phyloP scores from a whole-genome alignment of 2,113 vertebrate genomes.

The Callipepla californica region DNA sequence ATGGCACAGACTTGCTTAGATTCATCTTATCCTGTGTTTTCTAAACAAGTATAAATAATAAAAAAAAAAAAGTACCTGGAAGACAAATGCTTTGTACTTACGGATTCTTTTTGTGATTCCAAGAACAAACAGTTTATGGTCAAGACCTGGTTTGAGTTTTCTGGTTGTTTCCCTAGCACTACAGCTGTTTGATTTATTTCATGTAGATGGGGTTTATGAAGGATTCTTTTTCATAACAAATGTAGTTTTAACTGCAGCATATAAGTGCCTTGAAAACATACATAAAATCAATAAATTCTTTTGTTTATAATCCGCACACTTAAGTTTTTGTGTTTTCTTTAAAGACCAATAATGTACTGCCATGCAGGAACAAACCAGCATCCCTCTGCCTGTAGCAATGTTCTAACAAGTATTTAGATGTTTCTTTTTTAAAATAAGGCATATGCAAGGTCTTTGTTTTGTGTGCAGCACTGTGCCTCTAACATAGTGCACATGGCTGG shows the following conservation, averaged over 20 bases:
- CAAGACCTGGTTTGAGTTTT: background rate
- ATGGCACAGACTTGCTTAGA: accelerated
- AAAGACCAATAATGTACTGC: background rate
- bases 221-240: background rate
- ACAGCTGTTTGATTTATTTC: background rate
- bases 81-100: background rate
- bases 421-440: background rate
- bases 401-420: background rate
- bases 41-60: background rate
- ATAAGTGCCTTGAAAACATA: conserved; percentile 15
- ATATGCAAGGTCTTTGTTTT: background rate
- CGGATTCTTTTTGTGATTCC: background rate
- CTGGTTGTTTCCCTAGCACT: background rate
- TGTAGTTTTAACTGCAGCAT: background rate
- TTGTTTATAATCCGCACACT: background rate
- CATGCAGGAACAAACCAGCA: background rate
- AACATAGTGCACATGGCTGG: accelerated
- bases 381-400: background rate
- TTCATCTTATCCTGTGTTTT: background rate
- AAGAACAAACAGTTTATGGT: background rate
- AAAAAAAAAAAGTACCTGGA: background rate
- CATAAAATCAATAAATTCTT: background rate
- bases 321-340: background rate
- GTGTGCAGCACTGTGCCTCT: background rate
- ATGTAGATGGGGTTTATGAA: background rate